Evolutionary conservation across 2,113 vertebrate species (phyloP), one percentile per base, ranked within the genome.

Genomic region (Aviceda subcristata): DNA sequence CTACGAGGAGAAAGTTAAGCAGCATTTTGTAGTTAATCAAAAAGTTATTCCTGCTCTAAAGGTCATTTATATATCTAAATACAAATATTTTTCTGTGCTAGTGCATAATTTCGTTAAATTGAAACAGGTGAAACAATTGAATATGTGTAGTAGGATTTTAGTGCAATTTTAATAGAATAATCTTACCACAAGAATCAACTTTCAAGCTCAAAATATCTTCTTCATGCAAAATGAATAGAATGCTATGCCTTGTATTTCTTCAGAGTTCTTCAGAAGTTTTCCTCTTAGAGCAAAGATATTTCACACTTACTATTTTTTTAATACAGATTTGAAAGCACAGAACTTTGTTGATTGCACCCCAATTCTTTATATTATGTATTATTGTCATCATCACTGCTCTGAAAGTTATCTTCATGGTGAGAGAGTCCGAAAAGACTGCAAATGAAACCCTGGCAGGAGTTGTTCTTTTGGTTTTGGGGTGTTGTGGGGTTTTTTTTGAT

Each of bases 401-500:
- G 32, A 71, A 82, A 77, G 15, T 30, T 74, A 24, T 55, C n/a
- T 74, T 89, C 45, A 50, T 9, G 32, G 10, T 7, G 7, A 56
- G 11, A 64, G 82, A 87, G 60, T 32, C 12, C 36, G 39, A 78
- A 90, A 80, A 53, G 2, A n/a, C 4, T 8, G 30, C 4, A 57
- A 50, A 55, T 15, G 4, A 20, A 63, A 67, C 7, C 6, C 26
- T 26, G 7, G 10, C 2, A 3, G 5, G 9, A n/a, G 17, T 1
- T 72, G 8, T 3, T 26, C 10, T 50, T 30, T 22, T 12, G 3
- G 0, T 11, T 45, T 68, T 17, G 19, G 6, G 3, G 4, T 48
- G 14, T 11, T 3, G 2, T 5, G 15, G 14, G 32, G 36, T 29
- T 11, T 26, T 38, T 38, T 39, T 53, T 68, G 38, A 10, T 39